These are phyloP conservation scores for Toxotes lorentzi DNA, from an alignment of 2,797 vertebrate genomes.

Conservation along the genomic window DNA sequence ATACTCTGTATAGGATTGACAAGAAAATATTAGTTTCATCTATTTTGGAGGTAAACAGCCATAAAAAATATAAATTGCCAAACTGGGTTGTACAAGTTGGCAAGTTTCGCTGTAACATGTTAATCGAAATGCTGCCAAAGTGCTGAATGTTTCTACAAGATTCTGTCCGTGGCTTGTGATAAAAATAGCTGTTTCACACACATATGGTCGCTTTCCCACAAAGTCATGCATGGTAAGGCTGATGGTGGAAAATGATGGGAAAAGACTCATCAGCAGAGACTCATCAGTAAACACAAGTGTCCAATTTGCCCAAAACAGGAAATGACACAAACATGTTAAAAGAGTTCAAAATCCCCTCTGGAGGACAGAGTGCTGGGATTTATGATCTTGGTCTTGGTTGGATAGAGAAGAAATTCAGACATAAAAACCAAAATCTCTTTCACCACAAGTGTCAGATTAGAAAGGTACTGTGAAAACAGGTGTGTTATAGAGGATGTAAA, in stretches of 20 bases:
- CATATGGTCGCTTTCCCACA: slow-evolving; percentile 56
- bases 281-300: slow-evolving; percentile 67
- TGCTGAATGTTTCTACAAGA: slow-evolving; percentile 34
- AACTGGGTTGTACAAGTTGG: neutral
- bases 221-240: slow-evolving; percentile 30
- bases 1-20: neutral
- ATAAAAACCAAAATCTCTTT: slow-evolving; percentile 11
- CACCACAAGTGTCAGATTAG: neutral
- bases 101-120: neutral
- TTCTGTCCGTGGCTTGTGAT: slow-evolving; percentile 18
- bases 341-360: slow-evolving; percentile 16
- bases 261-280: slow-evolving; percentile 65
- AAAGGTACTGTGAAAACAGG: neutral
- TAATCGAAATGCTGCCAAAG: slow-evolving; percentile 6
- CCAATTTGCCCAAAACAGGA: slow-evolving; percentile 70
- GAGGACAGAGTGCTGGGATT: neutral
- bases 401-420: neutral
- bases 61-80: neutral
- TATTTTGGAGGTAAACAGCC: neutral
- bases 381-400: neutral
- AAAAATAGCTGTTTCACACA: slow-evolving; percentile 68
- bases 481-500: neutral
- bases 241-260: slow-evolving; percentile 54
- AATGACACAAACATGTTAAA: slow-evolving; percentile 35
- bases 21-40: neutral